Evolutionary conservation across 2,113 vertebrate species (phyloP).

Genomic region (Cromileptes altivelis): DNA sequence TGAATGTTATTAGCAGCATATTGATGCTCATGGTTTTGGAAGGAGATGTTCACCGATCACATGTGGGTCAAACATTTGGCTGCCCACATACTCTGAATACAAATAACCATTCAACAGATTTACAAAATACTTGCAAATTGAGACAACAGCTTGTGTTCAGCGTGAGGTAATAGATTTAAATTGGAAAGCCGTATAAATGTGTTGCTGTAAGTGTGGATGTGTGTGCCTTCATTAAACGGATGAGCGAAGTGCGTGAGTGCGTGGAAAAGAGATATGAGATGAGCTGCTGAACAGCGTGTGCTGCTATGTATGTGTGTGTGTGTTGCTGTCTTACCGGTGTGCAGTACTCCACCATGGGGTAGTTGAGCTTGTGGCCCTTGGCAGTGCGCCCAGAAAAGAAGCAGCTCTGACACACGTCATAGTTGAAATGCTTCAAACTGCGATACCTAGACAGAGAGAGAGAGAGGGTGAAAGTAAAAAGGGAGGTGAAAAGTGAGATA

Average conservation of each 20-base stretch:
- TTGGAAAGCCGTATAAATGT: conserved; percentile 2
- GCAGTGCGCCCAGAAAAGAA: conserved; percentile 98
- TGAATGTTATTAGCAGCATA: neutral
- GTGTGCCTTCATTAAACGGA: conserved; percentile 47
- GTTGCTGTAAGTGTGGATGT: conserved; percentile 9
- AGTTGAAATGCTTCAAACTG: conserved; percentile 99
- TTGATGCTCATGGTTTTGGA: neutral
- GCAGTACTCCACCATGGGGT: conserved; percentile 99
- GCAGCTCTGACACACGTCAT: conserved; percentile 98
- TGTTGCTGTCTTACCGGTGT: conserved; percentile 90
- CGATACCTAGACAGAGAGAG: conserved; percentile 88
- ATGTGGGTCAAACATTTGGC: neutral
- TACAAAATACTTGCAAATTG: neutral
- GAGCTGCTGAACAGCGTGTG: conserved; percentile 20
- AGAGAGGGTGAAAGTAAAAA: conserved; percentile 15
- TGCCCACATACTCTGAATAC: neutral
- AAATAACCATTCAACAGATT: neutral
- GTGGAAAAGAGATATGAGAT: conserved; percentile 51
- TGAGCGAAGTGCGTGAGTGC: conserved; percentile 31
- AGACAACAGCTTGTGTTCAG: conserved; percentile 1
- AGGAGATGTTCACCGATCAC: neutral
- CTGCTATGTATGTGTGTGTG: neutral
- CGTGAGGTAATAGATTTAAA: conserved; percentile 8
- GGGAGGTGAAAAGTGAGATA: conserved; percentile 14
- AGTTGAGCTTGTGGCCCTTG: conserved; percentile 98